Evolutionary conservation across 2,113 vertebrate genomes (phyloP).

Genomic region (Oryzias melastigma): DNA sequence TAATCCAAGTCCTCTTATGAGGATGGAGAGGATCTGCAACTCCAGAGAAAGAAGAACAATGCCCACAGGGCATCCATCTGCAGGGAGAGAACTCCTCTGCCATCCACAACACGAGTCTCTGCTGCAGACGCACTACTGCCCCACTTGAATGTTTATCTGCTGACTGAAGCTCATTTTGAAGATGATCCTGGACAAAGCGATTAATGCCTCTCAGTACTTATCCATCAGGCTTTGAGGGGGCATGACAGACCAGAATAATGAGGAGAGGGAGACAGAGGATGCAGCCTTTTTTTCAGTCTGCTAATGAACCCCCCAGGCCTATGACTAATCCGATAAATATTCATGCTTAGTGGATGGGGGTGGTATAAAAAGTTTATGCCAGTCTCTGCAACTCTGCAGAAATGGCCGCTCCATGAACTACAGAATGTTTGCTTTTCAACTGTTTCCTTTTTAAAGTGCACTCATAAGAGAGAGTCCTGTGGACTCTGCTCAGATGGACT

Average conservation of each 20-base stretch:
- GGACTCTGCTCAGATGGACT: no score
- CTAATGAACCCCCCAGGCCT: conserved; percentile 34
- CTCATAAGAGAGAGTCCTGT: no score
- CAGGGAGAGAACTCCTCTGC: conserved; percentile 3
- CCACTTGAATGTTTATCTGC: conserved; percentile 12
- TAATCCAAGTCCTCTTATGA: conserved; percentile 39
- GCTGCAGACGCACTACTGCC: background rate
- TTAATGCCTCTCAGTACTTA: conserved; percentile 11
- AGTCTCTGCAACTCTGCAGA: conserved; percentile 17
- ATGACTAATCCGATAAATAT: conserved; percentile 32
- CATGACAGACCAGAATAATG: conserved; percentile 8
- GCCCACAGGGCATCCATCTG: conserved; percentile 1
- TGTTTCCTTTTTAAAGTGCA: no score
- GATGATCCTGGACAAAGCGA: conserved; percentile 23
- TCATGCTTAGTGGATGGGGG: conserved; percentile 26
- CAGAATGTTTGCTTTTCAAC: no score
- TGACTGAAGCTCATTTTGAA: conserved; percentile 26
- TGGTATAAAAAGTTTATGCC: background rate
- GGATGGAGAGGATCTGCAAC: conserved; percentile 20
- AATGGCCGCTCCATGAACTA: background rate
- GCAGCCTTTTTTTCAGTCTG: conserved; percentile 5
- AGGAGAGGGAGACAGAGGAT: conserved; percentile 1
- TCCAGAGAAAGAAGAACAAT: conserved; percentile 1
- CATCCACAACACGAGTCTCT: background rate
- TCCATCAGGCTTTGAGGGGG: conserved; percentile 7